Conservation (phyloP, 2,888 invertebrate species). For the Lordiphosa andalusiaca region DNA sequence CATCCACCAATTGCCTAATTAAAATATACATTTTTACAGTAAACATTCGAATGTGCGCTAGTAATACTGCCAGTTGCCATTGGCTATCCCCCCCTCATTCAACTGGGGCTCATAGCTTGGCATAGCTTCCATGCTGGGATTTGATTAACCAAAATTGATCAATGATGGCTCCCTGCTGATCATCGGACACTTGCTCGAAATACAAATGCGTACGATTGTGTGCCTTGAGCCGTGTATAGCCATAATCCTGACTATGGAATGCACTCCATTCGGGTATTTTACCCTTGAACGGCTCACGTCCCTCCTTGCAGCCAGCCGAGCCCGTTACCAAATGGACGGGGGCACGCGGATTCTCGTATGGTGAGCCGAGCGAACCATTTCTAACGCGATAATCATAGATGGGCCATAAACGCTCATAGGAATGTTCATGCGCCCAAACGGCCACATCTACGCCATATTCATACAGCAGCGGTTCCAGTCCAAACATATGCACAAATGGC, state of each 20-base stretch:
- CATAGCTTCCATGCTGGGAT: slow-evolving; percentile 78
- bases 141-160: slow-evolving; percentile 87
- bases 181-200: slow-evolving; percentile 92
- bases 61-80: slow-evolving; percentile 56
- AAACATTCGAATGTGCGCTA: slow-evolving; percentile 45
- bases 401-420: slow-evolving; percentile 97
- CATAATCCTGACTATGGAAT: slow-evolving; percentile 92
- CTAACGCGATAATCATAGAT: slow-evolving; percentile 90
- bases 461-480: slow-evolving; percentile 91
- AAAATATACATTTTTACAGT: slow-evolving; percentile 17
- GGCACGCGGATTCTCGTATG: slow-evolving; percentile 85
- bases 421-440: slow-evolving; percentile 99
- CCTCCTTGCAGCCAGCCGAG: slow-evolving; percentile 94
- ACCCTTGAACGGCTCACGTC: slow-evolving; percentile 87
- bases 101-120: slow-evolving; percentile 1
- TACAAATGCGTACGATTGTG: slow-evolving; percentile 92
- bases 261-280: slow-evolving; percentile 88
- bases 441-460: slow-evolving; percentile 95
- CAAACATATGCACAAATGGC: slow-evolving; percentile 85
- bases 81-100: neutral
- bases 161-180: slow-evolving; percentile 85
- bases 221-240: slow-evolving; percentile 91
- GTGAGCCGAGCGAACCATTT: slow-evolving; percentile 82
- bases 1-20: slow-evolving; percentile 36
- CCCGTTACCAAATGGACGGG: slow-evolving; percentile 96